A percentile compares a stretch with the other conserved stretches of the same genome.
Evolutionary conservation across 2,888 invertebrate species (phyloP).

Genomic region (Ectemnius lituratus): DNA sequence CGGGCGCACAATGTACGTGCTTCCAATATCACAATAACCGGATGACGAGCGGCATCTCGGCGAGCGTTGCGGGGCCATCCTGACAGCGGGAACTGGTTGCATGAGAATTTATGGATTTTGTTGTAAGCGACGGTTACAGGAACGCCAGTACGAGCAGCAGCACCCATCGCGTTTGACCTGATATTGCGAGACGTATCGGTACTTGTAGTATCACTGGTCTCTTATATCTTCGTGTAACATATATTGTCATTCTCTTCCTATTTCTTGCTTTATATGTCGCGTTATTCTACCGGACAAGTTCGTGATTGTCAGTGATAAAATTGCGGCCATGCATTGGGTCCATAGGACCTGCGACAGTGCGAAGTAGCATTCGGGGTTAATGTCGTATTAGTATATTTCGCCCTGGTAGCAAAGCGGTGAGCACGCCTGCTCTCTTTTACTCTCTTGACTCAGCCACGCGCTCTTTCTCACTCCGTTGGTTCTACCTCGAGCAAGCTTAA

Average conservation of each 20-base stretch:
- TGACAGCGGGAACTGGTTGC: conserved; percentile 2
- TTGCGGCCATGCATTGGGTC: too few relatives aligned
- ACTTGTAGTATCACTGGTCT: background rate
- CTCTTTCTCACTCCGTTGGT: background rate
- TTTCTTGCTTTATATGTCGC: background rate
- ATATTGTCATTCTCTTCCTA: too few relatives aligned
- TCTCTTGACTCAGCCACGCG: background rate
- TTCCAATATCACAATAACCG: conserved; percentile 31
- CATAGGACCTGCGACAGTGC: background rate
- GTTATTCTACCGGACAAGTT: background rate
- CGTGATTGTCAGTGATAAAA: too few relatives aligned
- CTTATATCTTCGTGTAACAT: background rate
- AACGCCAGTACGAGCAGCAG: background rate
- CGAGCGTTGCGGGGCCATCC: background rate
- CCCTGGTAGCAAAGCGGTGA: background rate
- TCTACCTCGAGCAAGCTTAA: background rate
- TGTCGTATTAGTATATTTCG: conserved; percentile 3
- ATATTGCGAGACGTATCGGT: background rate
- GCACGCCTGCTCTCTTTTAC: too few relatives aligned
- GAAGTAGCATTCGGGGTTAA: background rate
- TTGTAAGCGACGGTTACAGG: background rate
- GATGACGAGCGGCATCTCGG: conserved; percentile 29
- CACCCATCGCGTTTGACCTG: background rate
- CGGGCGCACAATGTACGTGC: conserved; percentile 18
- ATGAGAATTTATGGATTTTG: conserved; percentile 8